Conservation (phyloP, 2,797 vertebrate genomes). For the Betta splendens region DNA sequence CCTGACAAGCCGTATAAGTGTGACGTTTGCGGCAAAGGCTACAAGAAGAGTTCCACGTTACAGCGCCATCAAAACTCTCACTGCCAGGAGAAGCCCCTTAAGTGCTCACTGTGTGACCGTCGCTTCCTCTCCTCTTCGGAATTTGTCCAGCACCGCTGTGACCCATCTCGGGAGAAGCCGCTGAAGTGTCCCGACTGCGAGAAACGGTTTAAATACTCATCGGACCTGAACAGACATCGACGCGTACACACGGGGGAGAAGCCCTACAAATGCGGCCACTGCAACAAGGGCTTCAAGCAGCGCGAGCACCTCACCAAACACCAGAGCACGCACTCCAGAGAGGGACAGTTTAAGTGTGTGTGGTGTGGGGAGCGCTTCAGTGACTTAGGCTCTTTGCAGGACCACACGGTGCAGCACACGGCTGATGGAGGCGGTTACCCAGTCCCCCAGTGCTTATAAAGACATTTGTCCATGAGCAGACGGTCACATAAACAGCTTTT, state of each 20-base stretch:
- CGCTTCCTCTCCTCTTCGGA: slow-evolving; percentile 97
- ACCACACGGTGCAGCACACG: slow-evolving; percentile 95
- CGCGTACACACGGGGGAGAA: slow-evolving; percentile 97
- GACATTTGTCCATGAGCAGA: slow-evolving; percentile 13
- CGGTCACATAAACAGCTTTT: slow-evolving; percentile 8
- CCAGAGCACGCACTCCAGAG: slow-evolving; percentile 92
- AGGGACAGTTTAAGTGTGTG: slow-evolving; percentile 97
- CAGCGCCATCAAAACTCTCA: slow-evolving; percentile 96
- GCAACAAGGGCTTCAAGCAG: slow-evolving; percentile 98
- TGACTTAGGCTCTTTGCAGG: slow-evolving; percentile 93
- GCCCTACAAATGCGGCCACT: slow-evolving; percentile 94
- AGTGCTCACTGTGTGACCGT: slow-evolving; percentile 95
- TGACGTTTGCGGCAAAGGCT: slow-evolving; percentile 91
- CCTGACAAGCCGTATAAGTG: slow-evolving; percentile 96
- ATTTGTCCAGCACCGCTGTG: slow-evolving; percentile 96
- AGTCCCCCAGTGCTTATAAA: slow-evolving; percentile 89
- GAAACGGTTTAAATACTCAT: slow-evolving; percentile 97
- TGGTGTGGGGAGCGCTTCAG: slow-evolving; percentile 97
- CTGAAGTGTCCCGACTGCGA: slow-evolving; percentile 97
- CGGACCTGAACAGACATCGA: slow-evolving; percentile 94
- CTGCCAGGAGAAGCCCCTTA: slow-evolving; percentile 95
- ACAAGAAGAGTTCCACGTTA: slow-evolving; percentile 94
- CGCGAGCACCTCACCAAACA: slow-evolving; percentile 97
- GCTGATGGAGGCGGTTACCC: slow-evolving; percentile 89
- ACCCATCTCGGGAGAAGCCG: slow-evolving; percentile 94